These are phyloP conservation scores for Reinhardtius hippoglossoides DNA, from an alignment of 2,113 vertebrate genomes.

Conservation along the genomic window DNA sequence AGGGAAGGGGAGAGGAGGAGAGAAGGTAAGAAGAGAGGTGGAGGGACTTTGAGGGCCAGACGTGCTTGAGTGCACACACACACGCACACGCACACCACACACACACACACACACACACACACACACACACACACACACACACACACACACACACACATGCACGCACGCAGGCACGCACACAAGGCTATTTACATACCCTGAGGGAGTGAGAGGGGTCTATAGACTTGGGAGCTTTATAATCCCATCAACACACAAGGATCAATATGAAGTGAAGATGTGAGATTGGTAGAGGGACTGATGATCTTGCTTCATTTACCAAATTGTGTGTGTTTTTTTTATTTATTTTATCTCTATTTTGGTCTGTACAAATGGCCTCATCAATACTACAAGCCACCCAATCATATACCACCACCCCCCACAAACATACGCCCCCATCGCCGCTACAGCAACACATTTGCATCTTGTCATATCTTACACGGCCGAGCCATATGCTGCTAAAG, in stretches of 20 bases:
- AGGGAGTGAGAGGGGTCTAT: constrained; percentile 37
- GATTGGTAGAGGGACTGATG: constrained; percentile 15
- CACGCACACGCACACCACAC: constrained; percentile 33
- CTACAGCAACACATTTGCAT: constrained; percentile 80
- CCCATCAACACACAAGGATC: constrained; percentile 54
- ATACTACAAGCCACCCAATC: constrained; percentile 28
- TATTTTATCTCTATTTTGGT: constrained; percentile 21
- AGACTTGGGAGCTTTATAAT: constrained; percentile 55
- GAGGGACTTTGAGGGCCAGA: constrained; percentile 70
- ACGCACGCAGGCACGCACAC: constrained; percentile 31
- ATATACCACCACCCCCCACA: constrained; percentile 20
- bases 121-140: constrained; percentile 37
- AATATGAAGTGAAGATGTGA: constrained; percentile 60
- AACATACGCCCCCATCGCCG: constrained; percentile 14
- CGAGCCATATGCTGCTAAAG: constrained; percentile 82
- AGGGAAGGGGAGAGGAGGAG: constrained; percentile 53
- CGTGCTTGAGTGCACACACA: constrained; percentile 50
- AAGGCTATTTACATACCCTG: constrained; percentile 62
- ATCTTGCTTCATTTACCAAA: constrained; percentile 30
- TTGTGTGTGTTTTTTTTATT: not conserved
- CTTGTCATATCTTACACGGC: constrained; percentile 82
- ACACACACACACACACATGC: constrained; percentile 37
- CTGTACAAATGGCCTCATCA: constrained; percentile 30
- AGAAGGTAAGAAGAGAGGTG: constrained; percentile 61
- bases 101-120: constrained; percentile 35